Conservation (phyloP, 1,140 invertebrate genomes). For the Drosophila pruinosa region DNA sequence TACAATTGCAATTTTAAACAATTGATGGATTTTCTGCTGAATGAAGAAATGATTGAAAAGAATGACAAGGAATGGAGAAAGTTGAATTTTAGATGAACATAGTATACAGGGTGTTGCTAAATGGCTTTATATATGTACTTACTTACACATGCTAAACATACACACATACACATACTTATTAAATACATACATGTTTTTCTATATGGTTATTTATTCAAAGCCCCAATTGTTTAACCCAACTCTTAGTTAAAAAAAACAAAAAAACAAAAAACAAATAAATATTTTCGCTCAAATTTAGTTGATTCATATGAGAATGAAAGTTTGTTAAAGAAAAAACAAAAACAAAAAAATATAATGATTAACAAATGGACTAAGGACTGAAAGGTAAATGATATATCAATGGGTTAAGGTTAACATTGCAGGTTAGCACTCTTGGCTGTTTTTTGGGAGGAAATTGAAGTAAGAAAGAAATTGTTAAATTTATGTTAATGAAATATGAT, state of each 20-base stretch:
- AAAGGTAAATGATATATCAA: constrained; percentile 76
- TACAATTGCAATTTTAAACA: constrained; percentile 45
- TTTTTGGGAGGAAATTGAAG: constrained; percentile 49
- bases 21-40: constrained; percentile 48
- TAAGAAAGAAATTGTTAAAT: constrained; percentile 67
- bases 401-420: constrained; percentile 44
- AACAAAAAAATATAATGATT: constrained; percentile 40
- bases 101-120: constrained; percentile 76
- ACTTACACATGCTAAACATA: constrained; percentile 24
- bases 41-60: constrained; percentile 7
- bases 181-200: constrained; percentile 53
- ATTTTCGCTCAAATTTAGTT: constrained; percentile 76
- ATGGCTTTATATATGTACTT: constrained; percentile 52
- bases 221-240: constrained; percentile 56
- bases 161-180: constrained; percentile 25
- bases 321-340: constrained; percentile 47
- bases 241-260: constrained; percentile 55
- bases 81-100: constrained; percentile 60
- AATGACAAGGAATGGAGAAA: constrained; percentile 23
- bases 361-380: constrained; percentile 63
- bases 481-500: constrained; percentile 62
- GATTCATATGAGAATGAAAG: constrained; percentile 39
- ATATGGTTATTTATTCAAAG: constrained; percentile 49
- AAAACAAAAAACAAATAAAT: background rate
- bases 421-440: constrained; percentile 64